phyloP scores from a whole-genome alignment of 64 coral and sea anemone genomes.

The Astreopora myriophthalma region DNA sequence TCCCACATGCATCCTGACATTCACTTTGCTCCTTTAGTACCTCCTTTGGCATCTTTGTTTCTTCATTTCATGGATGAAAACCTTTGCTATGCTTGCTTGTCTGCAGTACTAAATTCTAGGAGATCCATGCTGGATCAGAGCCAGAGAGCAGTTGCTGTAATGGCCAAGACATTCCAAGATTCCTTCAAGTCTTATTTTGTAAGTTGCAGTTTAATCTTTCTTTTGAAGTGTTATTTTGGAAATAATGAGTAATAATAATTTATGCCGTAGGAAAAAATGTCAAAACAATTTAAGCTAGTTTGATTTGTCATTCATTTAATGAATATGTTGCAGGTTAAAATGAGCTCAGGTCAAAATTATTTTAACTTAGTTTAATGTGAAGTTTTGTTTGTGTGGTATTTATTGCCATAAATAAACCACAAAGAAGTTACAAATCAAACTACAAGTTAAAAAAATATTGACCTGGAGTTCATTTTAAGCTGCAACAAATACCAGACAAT shows the following conservation, averaged over 20 bases:
- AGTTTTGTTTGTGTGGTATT: neutral
- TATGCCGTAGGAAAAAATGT: too few relatives aligned
- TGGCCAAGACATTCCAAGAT: slow-evolving; percentile 93
- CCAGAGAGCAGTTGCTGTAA: slow-evolving; percentile 56
- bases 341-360: too few relatives aligned
- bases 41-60: slow-evolving; percentile 69
- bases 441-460: too few relatives aligned
- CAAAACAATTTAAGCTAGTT: too few relatives aligned
- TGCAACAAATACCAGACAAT: too few relatives aligned
- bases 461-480: too few relatives aligned
- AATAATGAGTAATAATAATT: neutral
- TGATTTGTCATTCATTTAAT: too few relatives aligned
- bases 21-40: slow-evolving; percentile 77
- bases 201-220: slow-evolving; percentile 19
- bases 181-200: slow-evolving; percentile 86
- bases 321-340: too few relatives aligned
- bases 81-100: slow-evolving; percentile 70
- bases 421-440: too few relatives aligned
- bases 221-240: neutral
- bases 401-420: too few relatives aligned
- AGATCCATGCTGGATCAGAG: slow-evolving; percentile 71
- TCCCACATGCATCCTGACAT: slow-evolving; percentile 78
- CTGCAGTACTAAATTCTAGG: slow-evolving; percentile 63
- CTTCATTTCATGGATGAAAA: slow-evolving; percentile 92
- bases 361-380: too few relatives aligned